These are phyloP conservation scores for Mohoua ochrocephala DNA, from an alignment of 2,113 vertebrate genomes.

Conservation along the genomic window DNA sequence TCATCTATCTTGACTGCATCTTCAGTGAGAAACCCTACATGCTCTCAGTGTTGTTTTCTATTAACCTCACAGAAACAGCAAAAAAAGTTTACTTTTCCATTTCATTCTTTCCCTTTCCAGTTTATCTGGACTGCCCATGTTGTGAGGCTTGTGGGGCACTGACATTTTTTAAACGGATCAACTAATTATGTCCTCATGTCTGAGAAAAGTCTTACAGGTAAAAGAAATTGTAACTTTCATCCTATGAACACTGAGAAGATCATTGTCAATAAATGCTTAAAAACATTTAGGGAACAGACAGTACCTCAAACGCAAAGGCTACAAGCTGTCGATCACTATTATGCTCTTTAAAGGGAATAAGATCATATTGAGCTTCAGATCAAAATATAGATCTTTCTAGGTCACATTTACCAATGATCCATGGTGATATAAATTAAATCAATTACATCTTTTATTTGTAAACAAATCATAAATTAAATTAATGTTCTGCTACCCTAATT, in stretches of 20 bases:
- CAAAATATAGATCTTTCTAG: neutral
- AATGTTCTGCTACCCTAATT: neutral
- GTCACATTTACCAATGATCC: conserved; percentile 1
- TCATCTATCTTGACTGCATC: neutral
- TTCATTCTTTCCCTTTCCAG: neutral
- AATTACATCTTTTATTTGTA: conserved; percentile 1
- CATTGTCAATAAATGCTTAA: neutral
- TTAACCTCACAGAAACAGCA: neutral
- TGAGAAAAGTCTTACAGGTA: neutral
- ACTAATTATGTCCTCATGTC: neutral
- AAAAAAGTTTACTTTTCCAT: neutral
- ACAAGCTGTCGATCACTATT: neutral
- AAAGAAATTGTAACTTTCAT: neutral
- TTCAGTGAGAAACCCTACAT: neutral
- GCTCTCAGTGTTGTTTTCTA: neutral
- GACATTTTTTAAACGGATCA: neutral
- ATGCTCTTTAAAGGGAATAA: neutral
- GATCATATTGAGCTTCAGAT: neutral
- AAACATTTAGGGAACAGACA: neutral
- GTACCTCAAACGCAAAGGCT: neutral
- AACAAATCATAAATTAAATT: neutral
- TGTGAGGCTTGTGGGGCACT: neutral
- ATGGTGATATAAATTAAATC: neutral
- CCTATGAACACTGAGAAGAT: neutral
- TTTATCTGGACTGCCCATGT: neutral